Conservation (phyloP, 2,797 vertebrate genomes). For the Poeciliopsis paucimaculata region DNA sequence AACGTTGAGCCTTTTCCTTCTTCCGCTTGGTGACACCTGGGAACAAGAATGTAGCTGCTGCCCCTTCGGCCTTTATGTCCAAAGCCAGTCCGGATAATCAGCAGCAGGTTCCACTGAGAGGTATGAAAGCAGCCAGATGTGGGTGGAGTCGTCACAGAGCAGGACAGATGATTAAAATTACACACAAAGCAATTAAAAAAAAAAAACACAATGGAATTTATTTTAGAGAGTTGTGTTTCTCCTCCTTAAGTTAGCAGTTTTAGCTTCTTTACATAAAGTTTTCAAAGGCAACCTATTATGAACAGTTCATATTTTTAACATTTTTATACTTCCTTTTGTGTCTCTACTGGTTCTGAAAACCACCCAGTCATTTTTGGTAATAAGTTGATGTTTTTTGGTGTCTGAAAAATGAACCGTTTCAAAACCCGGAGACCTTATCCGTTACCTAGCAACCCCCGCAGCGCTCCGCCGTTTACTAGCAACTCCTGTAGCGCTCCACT, state of each 20-base stretch:
- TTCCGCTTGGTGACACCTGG: slow-evolving; percentile 48
- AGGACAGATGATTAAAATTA: slow-evolving; percentile 52
- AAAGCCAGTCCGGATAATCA: slow-evolving; percentile 66
- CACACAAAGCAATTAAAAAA: neutral
- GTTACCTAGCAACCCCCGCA: too few species aligned
- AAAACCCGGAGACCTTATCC: too few species aligned
- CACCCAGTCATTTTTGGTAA: too few species aligned
- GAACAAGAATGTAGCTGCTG: slow-evolving; percentile 65
- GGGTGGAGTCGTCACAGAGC: slow-evolving; percentile 25
- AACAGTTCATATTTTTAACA: too few species aligned
- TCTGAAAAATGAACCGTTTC: too few species aligned
- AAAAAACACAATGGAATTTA: slow-evolving; percentile 44
- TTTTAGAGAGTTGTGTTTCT: neutral
- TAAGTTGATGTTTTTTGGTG: too few species aligned
- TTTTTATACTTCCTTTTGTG: too few species aligned
- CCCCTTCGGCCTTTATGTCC: slow-evolving; percentile 61
- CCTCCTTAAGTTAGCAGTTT: neutral
- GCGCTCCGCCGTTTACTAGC: too few species aligned
- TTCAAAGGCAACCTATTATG: neutral
- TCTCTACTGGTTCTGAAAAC: too few species aligned
- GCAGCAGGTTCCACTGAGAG: slow-evolving; percentile 52
- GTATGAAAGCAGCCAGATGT: slow-evolving; percentile 35
- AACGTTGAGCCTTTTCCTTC: slow-evolving; percentile 29
- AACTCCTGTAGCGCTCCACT: too few species aligned
- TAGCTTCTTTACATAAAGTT: neutral